These are phyloP conservation scores for Tridacna gigas DNA, from an alignment of 2,888 invertebrate genomes.

Conservation along the genomic window DNA sequence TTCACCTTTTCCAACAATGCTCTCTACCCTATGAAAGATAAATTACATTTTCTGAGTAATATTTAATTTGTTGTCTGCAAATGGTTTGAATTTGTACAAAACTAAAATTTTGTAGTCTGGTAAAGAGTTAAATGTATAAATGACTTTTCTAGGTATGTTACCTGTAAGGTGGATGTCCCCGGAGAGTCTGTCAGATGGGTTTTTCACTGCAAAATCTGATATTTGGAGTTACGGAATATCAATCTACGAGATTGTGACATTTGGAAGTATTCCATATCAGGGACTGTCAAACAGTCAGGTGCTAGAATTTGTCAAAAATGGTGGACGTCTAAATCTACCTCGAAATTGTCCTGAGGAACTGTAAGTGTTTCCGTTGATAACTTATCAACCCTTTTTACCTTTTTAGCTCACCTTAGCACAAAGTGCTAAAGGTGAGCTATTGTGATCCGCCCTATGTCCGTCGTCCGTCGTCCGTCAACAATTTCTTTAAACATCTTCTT, in stretches of 20 bases:
- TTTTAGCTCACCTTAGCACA: no score
- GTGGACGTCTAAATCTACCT: slow-evolving; percentile 91
- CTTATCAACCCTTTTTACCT: neutral
- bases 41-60: no score
- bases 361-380: slow-evolving; percentile 87
- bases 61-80: no score
- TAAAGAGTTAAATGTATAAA: no score
- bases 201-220: slow-evolving; percentile 94
- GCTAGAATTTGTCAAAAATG: slow-evolving; percentile 91
- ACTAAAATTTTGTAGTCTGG: no score
- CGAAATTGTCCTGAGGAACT: slow-evolving; percentile 91
- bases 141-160: slow-evolving; percentile 88
- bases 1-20: neutral
- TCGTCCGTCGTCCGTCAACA: no score
- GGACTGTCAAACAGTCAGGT: slow-evolving; percentile 94
- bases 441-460: no score
- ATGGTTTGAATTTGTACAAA: no score
- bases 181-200: slow-evolving; percentile 92
- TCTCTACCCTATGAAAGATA: neutral
- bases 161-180: slow-evolving; percentile 98
- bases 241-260: slow-evolving; percentile 93
- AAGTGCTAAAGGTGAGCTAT: no score
- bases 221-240: slow-evolving; percentile 96
- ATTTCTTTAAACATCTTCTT: no score
- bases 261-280: slow-evolving; percentile 96